Base-by-base conservation (phyloP, 1,140 invertebrate genomes). In the Lutraria rhynchaena region DNA sequence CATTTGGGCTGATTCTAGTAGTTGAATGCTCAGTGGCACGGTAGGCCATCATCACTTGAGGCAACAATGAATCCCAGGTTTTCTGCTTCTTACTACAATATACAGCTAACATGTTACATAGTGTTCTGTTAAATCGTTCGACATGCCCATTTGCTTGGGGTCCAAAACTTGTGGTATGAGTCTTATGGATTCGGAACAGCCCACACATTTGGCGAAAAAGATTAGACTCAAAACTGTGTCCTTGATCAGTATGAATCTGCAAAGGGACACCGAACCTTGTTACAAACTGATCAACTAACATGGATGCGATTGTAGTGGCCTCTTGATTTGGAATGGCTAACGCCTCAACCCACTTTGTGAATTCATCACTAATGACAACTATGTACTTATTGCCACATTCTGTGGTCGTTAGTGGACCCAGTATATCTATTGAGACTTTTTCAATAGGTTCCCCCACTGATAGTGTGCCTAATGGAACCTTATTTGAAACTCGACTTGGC, bases 41-140 rank as follows among this genome's bases (percentile, higher is more conserved):
- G 57, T 74, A 85, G 15, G 65, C 71, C 67, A 60, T 80, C 17
- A 80, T 60, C 15, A 82, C 7, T 27, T 65, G 57, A n/a, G 67
- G 71, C 5, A 84, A 22, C 24, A 81, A 67, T 19, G 57, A 37
- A 51, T 81, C 77, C 85, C 83, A 86, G 22, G 82, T 65, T 17
- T 49, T 31, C 41, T 67, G 67, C 11, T 81, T 11, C 9, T 73
- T 24, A 41, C 77, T 19, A 24, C 81, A 55, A 44, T 57, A 73
- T 27, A 37, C 29, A 1, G 37, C n/a, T 24, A 86, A 41, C 76
- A 81, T 81, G 1, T 63, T 37, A 31, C 33, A 74, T 5, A 87
- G 53, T 31, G 83, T 87, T 22, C 73, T 51, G 53, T 87, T 86
- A 35, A 83, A 84, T 61, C 87, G 37, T 67, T 88, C 87, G 15